phyloP scores from a whole-genome alignment of 1,140 invertebrate genomes.

The Drosophila mojavensis region DNA sequence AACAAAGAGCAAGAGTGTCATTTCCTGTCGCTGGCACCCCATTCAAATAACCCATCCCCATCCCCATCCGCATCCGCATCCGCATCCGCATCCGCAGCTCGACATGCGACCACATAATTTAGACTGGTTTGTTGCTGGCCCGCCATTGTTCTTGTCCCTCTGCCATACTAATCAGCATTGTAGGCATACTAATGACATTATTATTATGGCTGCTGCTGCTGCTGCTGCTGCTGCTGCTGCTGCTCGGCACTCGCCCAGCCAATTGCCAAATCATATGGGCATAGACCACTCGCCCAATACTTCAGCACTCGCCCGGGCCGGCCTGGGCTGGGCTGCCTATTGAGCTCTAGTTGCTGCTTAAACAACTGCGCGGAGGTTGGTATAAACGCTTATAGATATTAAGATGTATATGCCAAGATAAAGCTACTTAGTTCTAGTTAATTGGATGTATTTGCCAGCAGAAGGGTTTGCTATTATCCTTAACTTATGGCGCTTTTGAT shows the following conservation, averaged over 20 bases:
- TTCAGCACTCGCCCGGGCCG: not conserved
- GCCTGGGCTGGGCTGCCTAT: too few species aligned
- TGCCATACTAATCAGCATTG: slow-evolving; percentile 38
- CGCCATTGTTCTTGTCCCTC: slow-evolving; percentile 38
- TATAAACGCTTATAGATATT: too few species aligned
- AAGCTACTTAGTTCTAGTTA: too few species aligned
- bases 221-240: not conserved
- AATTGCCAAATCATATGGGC: not conserved
- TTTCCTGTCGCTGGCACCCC: slow-evolving; percentile 43
- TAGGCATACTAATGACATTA: slow-evolving; percentile 40
- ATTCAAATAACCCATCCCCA: not conserved
- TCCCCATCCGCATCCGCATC: not conserved
- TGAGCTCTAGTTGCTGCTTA: too few species aligned
- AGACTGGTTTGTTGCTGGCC: slow-evolving; percentile 29
- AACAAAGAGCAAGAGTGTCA: slow-evolving; percentile 41
- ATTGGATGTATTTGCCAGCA: too few species aligned
- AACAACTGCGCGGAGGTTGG: too few species aligned
- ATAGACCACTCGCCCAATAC: not conserved
- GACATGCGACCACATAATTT: slow-evolving; percentile 51
- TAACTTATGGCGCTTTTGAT: too few species aligned
- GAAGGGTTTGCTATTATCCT: too few species aligned
- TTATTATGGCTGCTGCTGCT: slow-evolving; percentile 4
- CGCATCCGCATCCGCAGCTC: not conserved
- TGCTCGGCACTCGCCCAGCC: not conserved
- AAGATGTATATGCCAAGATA: too few species aligned